phyloP scores from a whole-genome alignment of 1,140 invertebrate species.

The Aleiodes sp. region DNA sequence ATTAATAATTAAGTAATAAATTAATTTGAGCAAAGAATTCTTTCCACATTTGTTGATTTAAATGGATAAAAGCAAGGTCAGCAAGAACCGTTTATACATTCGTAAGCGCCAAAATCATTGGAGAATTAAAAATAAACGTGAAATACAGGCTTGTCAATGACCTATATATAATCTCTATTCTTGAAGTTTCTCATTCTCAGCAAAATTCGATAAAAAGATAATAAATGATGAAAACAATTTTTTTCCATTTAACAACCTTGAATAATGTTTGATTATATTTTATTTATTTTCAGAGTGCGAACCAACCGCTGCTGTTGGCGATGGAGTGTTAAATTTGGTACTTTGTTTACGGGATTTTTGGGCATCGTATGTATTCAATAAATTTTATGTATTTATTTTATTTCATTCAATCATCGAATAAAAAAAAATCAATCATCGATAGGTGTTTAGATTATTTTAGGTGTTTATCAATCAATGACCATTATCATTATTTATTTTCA shows the following conservation, averaged over 20 bases:
- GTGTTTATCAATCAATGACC: not conserved
- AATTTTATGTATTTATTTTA: too few relatives aligned
- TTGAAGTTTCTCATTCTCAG: not conserved
- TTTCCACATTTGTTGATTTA: conserved; percentile 24
- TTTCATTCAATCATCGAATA: not conserved
- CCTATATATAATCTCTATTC: conserved; percentile 44
- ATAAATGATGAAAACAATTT: not conserved
- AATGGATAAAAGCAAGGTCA: conserved; percentile 48
- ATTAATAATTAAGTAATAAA: not conserved
- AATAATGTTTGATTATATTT: not conserved
- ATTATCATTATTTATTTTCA: conserved; percentile 39
- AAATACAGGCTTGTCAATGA: conserved; percentile 43
- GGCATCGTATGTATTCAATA: conserved; percentile 70
- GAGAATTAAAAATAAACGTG: conserved; percentile 44
- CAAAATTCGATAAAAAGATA: not conserved
- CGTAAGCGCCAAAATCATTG: not conserved
- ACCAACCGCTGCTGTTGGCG: conserved; percentile 73
- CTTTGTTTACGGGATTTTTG: conserved; percentile 73
- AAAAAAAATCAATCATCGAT: not conserved
- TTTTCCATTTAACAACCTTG: not conserved
- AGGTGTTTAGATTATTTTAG: too few relatives aligned
- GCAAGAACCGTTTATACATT: conserved; percentile 23
- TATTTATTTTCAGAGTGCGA: conserved; percentile 43
- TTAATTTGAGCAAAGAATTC: too few relatives aligned
- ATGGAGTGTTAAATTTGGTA: conserved; percentile 74